Evolutionary conservation across 35 echinoderm and acorn worm genomes (phyloP).

Genomic region (Stichopus chloronotus): DNA sequence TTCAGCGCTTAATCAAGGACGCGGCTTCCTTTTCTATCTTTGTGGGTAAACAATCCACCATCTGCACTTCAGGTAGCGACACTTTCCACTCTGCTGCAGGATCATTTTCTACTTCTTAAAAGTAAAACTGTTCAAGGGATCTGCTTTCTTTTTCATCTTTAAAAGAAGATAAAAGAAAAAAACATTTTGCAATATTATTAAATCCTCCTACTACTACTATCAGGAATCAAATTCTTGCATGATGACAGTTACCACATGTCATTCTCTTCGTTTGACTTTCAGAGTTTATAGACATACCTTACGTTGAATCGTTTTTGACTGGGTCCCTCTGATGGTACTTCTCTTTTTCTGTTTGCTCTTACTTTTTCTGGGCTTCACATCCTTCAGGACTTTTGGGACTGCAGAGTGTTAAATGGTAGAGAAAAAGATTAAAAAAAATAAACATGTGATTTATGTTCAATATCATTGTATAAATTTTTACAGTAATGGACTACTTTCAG

Average conservation of each 20-base stretch:
- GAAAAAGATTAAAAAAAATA: not conserved
- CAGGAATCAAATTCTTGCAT: not conserved
- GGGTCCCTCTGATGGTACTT: not conserved
- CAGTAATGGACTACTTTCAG: too few relatives aligned
- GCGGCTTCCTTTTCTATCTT: too few relatives aligned
- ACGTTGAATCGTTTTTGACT: constrained; percentile 21
- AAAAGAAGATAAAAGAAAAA: not conserved
- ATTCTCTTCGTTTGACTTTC: too few relatives aligned
- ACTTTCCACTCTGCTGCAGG: too few relatives aligned
- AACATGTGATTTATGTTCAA: not conserved
- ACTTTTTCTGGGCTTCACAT: not conserved
- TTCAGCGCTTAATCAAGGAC: too few relatives aligned
- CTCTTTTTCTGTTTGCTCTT: constrained; percentile 14
- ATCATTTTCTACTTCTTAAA: constrained; percentile 8
- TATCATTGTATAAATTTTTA: too few relatives aligned
- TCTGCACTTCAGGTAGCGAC: not conserved
- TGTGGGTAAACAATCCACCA: not conserved
- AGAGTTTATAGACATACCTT: not conserved
- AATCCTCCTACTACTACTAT: not conserved
- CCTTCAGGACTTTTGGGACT: constrained; percentile 14
- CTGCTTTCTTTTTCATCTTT: constrained; percentile 37
- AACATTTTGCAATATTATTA: not conserved
- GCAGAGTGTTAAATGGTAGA: not conserved
- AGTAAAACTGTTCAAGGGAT: constrained; percentile 40
- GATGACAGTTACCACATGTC: too few relatives aligned